These are phyloP conservation scores for Sitta europaea DNA, from an alignment of 2,113 vertebrate species.

Conservation along the genomic window DNA sequence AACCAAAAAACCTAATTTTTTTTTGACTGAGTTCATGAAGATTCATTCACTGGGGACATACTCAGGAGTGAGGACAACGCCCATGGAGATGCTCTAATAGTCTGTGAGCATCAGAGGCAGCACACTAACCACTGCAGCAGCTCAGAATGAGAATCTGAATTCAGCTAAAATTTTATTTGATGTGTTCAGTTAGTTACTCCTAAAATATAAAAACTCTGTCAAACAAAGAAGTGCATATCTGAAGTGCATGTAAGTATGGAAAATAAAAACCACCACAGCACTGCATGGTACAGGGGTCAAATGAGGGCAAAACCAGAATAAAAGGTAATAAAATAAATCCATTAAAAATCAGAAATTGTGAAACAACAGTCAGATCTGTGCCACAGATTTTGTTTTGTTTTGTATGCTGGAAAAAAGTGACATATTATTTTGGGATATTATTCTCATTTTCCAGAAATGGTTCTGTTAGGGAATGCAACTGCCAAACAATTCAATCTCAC, in stretches of 20 bases:
- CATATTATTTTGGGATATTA: not conserved
- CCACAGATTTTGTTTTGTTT: not conserved
- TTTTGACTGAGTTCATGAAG: not conserved
- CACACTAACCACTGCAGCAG: not conserved
- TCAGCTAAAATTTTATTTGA: not conserved
- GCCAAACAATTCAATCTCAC: not conserved
- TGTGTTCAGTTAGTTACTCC: not conserved
- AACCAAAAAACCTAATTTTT: no score
- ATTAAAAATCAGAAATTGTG: not conserved
- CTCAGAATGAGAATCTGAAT: not conserved
- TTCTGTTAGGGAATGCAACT: not conserved
- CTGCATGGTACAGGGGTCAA: rapidly evolving
- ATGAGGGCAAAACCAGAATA: not conserved
- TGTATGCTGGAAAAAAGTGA: not conserved
- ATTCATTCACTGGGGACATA: not conserved
- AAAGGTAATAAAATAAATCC: not conserved
- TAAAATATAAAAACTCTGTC: not conserved
- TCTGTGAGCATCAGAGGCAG: not conserved
- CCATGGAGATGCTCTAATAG: not conserved
- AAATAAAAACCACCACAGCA: not conserved
- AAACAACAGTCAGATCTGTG: not conserved
- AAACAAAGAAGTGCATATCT: not conserved
- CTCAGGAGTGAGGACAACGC: rapidly evolving
- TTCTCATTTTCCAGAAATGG: not conserved
- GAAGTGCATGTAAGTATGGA: not conserved